phyloP scores from a whole-genome alignment of 2,113 vertebrate genomes.

The Eulacestoma nigropectus region DNA sequence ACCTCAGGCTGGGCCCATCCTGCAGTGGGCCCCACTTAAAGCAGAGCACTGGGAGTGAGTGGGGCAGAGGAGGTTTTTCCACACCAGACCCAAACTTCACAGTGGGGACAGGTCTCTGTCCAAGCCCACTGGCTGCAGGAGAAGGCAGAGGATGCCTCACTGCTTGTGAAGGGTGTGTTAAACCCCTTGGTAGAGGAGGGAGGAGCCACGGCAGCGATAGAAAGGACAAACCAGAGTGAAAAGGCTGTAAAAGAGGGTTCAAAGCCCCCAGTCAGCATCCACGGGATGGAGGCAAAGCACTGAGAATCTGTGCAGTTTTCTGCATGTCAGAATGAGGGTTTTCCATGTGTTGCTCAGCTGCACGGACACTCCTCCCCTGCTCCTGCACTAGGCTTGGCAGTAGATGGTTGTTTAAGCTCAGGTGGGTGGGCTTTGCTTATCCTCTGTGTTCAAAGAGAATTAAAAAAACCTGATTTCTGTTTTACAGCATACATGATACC shows the following conservation, averaged over 20 bases:
- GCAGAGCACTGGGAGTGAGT: rapidly evolving
- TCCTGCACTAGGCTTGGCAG: background rate
- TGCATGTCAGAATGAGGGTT: background rate
- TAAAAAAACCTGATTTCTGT: rapidly evolving
- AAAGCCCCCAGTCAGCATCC: background rate
- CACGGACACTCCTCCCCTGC: background rate
- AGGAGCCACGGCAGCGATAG: background rate
- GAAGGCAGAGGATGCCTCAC: background rate
- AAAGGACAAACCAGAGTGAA: background rate
- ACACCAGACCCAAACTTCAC: background rate
- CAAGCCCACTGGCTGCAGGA: background rate
- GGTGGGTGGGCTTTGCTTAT: background rate
- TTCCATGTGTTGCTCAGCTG: background rate
- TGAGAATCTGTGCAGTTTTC: background rate
- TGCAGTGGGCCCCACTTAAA: no score
- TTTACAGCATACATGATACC: background rate
- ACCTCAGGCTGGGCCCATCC: background rate
- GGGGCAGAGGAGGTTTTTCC: background rate
- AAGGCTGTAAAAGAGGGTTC: background rate
- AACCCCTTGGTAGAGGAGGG: background rate
- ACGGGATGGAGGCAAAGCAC: background rate
- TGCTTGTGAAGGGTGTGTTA: background rate
- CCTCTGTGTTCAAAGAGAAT: background rate
- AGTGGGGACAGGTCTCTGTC: background rate
- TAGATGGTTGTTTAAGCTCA: no score